Base-by-base conservation (phyloP, 2,113 vertebrate genomes). In the Corythoichthys intestinalis region DNA sequence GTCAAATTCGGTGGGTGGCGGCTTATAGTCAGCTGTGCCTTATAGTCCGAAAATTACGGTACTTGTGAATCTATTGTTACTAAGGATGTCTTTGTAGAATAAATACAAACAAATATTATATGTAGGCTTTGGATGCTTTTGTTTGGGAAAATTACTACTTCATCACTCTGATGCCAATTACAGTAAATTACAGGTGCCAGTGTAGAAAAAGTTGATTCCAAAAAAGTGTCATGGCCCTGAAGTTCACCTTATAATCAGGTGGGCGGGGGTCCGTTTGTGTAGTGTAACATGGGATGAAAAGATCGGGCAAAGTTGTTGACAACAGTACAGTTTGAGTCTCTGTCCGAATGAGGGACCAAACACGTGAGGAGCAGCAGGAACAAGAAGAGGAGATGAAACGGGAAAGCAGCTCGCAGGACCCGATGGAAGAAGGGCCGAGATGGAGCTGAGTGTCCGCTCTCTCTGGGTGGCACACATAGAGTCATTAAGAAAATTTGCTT, bases 271-370 rank as follows among this genome's bases (percentile, higher is more conserved):
- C 97, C 96, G 0, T 97, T 96, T 84, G 93, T 96, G 73, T 98
- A 99, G 49, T 67, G 91, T 62, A 98, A 81, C 96, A 96, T 98
- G 54, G 94, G 96, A 77, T 97, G 91, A 70, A 98, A 95, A 17
- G 97, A 99, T 4, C 93, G 88, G 69, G 96, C 95, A 0, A 98
- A 97, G 90, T 96, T 98, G 90, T 98, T 98, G 81, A 92, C 83
- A 39, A 90, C 90, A 0, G 92, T 89, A 74, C 97, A 99, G 90
- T 94, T 92, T 83, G 94, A 91, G 65, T 94, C 93, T 1, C 94
- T 91, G 63, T 95, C 93, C 0, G 93, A 92, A 69, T 86, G 73
- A 0, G 95, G 96, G 53, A 98, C 86, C 77, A 96, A 84, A 74
- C 91, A 96, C 52, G 93, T 91, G 64, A 98, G 90, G 0, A 97